Evolutionary conservation across 2,888 invertebrate genomes (phyloP).

Genomic region (Syrista parreyssii): DNA sequence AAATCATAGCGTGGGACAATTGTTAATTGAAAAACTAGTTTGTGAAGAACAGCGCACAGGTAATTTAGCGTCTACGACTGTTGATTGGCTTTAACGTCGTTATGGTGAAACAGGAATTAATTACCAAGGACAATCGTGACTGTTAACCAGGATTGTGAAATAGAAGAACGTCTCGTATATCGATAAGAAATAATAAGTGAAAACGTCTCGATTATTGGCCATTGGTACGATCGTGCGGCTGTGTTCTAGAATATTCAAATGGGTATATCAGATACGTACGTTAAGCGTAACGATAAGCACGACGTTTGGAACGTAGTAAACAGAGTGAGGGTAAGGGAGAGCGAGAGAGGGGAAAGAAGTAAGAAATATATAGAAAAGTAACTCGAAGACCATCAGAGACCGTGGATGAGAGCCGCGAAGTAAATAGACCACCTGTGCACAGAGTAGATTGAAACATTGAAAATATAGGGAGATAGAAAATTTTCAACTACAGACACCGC

Average conservation of each 20-base stretch:
- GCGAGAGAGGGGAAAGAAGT: slow-evolving; percentile 11
- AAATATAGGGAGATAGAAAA: slow-evolving; percentile 9
- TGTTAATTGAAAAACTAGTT: too few species aligned
- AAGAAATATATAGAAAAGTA: slow-evolving; percentile 21
- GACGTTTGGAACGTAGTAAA: neutral
- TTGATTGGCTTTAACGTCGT: too few species aligned
- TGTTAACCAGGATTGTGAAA: too few species aligned
- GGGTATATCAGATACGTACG: slow-evolving; percentile 34
- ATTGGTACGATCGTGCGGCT: neutral
- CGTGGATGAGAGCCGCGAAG: slow-evolving; percentile 52
- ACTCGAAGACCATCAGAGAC: slow-evolving; percentile 51
- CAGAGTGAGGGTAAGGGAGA: slow-evolving; percentile 7
- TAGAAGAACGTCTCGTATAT: too few species aligned
- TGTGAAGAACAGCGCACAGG: too few species aligned
- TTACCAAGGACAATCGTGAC: too few species aligned
- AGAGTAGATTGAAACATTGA: slow-evolving; percentile 30
- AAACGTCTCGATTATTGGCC: neutral
- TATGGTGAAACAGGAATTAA: too few species aligned
- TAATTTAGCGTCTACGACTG: too few species aligned
- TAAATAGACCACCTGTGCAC: slow-evolving; percentile 55
- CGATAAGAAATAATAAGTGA: too few species aligned
- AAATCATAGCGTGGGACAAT: too few species aligned
- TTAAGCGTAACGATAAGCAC: slow-evolving; percentile 11
- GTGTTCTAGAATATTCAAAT: slow-evolving; percentile 18
- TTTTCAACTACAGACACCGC: neutral